These are phyloP conservation scores for Mastomys natalensis DNA, from an alignment of 2,113 vertebrate genomes.

Conservation along the genomic window DNA sequence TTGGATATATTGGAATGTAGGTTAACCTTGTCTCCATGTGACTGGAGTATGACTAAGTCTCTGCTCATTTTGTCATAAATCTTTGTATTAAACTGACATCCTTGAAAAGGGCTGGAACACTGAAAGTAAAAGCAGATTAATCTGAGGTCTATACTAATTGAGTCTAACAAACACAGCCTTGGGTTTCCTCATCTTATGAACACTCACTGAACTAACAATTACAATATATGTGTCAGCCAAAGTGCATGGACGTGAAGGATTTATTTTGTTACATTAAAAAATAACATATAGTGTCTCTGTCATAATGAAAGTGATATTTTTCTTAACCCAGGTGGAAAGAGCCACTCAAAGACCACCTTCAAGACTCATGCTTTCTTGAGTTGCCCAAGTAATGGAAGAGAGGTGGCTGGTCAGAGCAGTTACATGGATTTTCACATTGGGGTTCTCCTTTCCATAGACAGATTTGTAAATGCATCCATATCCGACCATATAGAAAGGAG, in stretches of 20 bases:
- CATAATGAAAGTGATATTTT: constrained; percentile 2
- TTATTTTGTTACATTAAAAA: constrained; percentile 48
- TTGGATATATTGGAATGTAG: background rate
- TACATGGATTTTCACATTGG: background rate
- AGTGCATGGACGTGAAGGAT: background rate
- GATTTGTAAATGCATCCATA: background rate
- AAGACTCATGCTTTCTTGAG: background rate
- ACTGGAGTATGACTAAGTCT: background rate
- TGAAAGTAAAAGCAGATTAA: constrained; percentile 53
- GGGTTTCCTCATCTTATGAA: background rate
- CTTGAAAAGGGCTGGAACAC: background rate
- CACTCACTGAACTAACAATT: constrained; percentile 26
- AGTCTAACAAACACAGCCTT: constrained; percentile 58
- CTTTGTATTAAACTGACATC: background rate
- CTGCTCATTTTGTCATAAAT: background rate
- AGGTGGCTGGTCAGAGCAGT: background rate
- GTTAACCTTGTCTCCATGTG: background rate
- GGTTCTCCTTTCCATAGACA: background rate
- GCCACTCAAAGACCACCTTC: no score
- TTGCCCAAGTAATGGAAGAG: background rate
- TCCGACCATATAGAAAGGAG: background rate
- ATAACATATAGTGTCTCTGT: background rate
- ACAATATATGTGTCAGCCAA: constrained; percentile 54
- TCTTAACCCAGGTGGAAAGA: background rate
- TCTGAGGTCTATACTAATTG: constrained; percentile 58